Base-by-base conservation (phyloP, 2,797 vertebrate genomes). In the Lagorchestes hirsutus region DNA sequence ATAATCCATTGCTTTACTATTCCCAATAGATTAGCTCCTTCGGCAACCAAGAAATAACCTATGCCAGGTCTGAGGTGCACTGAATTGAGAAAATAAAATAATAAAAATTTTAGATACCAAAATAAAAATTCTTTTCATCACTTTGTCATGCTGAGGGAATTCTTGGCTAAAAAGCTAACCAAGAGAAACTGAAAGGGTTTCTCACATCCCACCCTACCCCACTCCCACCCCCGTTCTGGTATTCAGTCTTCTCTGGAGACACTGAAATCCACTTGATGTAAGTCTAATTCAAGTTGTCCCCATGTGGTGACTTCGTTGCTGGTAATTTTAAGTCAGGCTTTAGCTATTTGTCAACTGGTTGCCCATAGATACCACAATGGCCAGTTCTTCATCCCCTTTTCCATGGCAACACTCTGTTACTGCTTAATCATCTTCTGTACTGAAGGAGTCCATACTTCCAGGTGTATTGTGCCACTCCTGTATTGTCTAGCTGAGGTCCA, bases 301-400 rank as follows among this genome's bases (percentile, higher is more conserved):
- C 5, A 2, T 90, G 93, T 90, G 93, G n/a, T 90, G 82, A 67
- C n/a, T 93, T 62, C 92, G 34, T 92, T 62, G 46, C 67, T 93
- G 90, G 59, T 93, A 94, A 97, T 96, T 97, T 93, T 93, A 97
- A 93, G 87, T 94, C 94, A 95, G 95, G 92, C 28, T 93, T 91
- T 1, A 5, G 94, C 93, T 96, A 40, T 87, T 96, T 95, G 10
- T 96, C 97, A 55, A 94, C 93, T 90, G 92, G 95, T 95, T 97
- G 96, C 95, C 95, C 96, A 74, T 96, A 97, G 91, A 94, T 90
- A 97, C 90, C 46, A 55, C 82, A 95, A 10, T 58, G 31, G 92
- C 2, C 55, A 90, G 55, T 52, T 96, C 92, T 67, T 96, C n/a
- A 57, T 50, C 24, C 97, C 94, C 96, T 97, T 97, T 96, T 90